These are phyloP conservation scores for Archips crataeganus DNA, from an alignment of 2,888 invertebrate species.

Conservation along the genomic window DNA sequence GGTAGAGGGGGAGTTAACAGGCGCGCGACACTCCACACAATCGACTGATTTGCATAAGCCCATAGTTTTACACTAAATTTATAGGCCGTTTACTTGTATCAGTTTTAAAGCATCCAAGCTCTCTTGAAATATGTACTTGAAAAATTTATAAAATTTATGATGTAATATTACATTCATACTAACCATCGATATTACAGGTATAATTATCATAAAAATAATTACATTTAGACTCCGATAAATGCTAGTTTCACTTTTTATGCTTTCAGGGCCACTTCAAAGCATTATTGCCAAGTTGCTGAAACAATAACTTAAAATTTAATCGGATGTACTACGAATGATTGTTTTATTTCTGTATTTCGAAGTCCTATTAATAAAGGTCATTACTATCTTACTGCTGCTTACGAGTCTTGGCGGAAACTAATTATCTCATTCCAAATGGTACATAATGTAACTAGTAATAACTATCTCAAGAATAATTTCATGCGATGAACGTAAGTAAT, in stretches of 20 bases:
- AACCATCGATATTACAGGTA: too few species aligned
- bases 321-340: neutral
- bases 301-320: neutral
- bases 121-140: neutral
- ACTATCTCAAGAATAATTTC: neutral
- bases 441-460: neutral
- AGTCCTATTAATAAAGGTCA: neutral
- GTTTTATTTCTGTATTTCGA: neutral
- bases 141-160: neutral
- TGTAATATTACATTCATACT: neutral
- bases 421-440: neutral
- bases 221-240: too few species aligned
- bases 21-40: constrained; percentile 23
- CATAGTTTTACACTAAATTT: constrained; percentile 19
- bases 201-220: too few species aligned
- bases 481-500: neutral
- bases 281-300: neutral
- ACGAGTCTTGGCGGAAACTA: neutral
- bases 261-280: neutral
- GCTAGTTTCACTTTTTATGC: neutral
- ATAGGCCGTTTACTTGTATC: constrained; percentile 4
- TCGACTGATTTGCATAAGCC: constrained; percentile 21
- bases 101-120: neutral
- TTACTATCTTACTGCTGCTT: constrained; percentile 1
- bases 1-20: constrained; percentile 21